Conservation (phyloP, 2,113 vertebrate species). For the Periophthalmus modestus region DNA sequence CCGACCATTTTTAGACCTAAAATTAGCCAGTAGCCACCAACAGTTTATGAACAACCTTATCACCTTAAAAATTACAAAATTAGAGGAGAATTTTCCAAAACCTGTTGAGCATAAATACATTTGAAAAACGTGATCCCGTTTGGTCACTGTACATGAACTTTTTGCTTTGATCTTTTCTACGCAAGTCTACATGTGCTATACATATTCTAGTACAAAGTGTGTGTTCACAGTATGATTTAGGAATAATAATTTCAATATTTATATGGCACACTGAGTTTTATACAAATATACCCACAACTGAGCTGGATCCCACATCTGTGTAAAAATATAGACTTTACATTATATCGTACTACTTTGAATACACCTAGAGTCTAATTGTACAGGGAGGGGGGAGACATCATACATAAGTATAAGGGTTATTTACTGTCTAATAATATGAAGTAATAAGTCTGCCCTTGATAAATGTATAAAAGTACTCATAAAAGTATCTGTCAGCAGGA, state of each 20-base stretch:
- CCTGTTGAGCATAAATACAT: too few relatives aligned
- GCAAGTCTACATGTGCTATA: not conserved
- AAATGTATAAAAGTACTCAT: conserved; percentile 1
- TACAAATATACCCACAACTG: conserved; percentile 3
- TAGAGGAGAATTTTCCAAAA: too few relatives aligned
- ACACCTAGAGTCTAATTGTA: not conserved
- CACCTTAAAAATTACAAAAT: not conserved
- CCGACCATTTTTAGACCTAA: too few relatives aligned
- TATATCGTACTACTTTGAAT: not conserved
- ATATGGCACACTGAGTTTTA: not conserved
- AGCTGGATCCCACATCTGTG: conserved; percentile 10
- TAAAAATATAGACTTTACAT: conserved; percentile 9
- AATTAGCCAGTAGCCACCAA: not conserved
- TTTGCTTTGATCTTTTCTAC: not conserved
- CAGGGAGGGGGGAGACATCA: conserved; percentile 2
- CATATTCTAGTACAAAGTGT: conserved; percentile 4
- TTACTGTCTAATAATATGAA: not conserved
- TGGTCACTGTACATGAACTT: not conserved
- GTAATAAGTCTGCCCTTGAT: not conserved
- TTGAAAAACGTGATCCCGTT: not conserved
- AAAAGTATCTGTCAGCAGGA: conserved; percentile 1
- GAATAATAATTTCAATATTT: not conserved
- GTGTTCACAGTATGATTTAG: conserved; percentile 6
- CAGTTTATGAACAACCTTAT: not conserved
- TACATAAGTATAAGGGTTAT: not conserved